Evolutionary conservation across 1,140 invertebrate species (phyloP), one percentile per base, ranked within the genome.

Genomic region (Drosophila pandora): DNA sequence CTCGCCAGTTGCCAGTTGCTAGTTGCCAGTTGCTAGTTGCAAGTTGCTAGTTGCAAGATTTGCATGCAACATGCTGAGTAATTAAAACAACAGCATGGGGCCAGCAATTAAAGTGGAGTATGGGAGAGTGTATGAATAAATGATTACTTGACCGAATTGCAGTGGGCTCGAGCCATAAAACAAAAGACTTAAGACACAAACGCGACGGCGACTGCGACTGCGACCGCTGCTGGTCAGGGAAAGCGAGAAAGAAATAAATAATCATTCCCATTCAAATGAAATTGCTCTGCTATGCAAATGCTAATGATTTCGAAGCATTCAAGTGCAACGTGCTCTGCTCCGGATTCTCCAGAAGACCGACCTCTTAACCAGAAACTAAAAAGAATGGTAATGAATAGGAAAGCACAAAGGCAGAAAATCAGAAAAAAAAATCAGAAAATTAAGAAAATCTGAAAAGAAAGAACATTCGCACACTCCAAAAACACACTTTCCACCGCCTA

Each of bases 21-120:
- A 37, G 8, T 6, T 28, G 25, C 25, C 25, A 32, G 5, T 32
- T 32, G 5, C 30, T 8, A 32, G 30, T 32, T 6, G 30, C 25
- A 5, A 6, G 25, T 6, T 5, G 6, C 25, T 28, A 10, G 34
- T 12, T n/a, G 34, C 34, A 37, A 54, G 56, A 74, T 80, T 76
- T 85, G 81, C 80, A 83, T 85, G 69, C 76, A 80, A 80, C 72
- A 77, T 85, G 80, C 73, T 74, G 82, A 78, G 78, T 85, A 85
- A 85, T 85, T 85, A 87, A 85, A 77, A 58, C 13, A 73, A 68
- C 52, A 68, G 30, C 47, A 72, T 22, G 3, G 7, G 13, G 10
- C 25, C 37, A 59, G 53, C 28, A 63, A 63, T 55, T 48, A 62
- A 47, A 70, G n/a, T 25, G 48, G 49, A 55, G 22, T 72, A 72